Conservation (phyloP, 1,140 invertebrate genomes). For the Apis cerana region DNA sequence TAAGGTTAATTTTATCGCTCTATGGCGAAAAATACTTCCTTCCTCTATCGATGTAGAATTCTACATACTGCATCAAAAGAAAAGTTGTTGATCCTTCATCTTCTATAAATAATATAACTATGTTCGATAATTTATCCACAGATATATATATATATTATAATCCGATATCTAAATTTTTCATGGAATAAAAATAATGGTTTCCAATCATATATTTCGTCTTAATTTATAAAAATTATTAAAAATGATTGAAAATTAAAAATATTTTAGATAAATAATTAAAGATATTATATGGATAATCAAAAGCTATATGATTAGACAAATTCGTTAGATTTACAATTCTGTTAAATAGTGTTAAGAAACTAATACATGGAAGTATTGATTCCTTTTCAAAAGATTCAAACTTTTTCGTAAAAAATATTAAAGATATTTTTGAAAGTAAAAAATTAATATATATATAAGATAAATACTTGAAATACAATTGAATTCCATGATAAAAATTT, state of each 20-base stretch:
- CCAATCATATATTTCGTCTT: neutral
- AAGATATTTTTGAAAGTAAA: neutral
- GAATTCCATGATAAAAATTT: neutral
- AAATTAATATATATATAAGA: too few species aligned
- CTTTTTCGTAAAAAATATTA: neutral
- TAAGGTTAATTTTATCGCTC: constrained; percentile 67
- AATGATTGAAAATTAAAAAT: neutral
- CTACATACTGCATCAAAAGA: constrained; percentile 7
- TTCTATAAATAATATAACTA: neutral
- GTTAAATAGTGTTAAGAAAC: neutral
- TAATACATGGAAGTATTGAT: constrained; percentile 5
- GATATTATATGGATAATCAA: too few species aligned
- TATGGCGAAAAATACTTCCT: constrained; percentile 59
- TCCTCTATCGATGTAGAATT: constrained; percentile 22
- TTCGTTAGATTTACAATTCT: neutral
- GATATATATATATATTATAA: neutral
- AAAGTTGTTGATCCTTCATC: neutral
- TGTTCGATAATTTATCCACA: neutral
- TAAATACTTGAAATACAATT: neutral
- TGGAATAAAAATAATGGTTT: neutral
- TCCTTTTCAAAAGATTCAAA: constrained; percentile 10
- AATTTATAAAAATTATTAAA: neutral
- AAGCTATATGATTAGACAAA: neutral
- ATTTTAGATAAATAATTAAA: neutral
- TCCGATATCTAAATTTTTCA: neutral